Evolutionary conservation across 92 coral and sea anemone genomes (phyloP), one percentile per base, ranked within the genome.

Genomic region (Palythoa grandis): DNA sequence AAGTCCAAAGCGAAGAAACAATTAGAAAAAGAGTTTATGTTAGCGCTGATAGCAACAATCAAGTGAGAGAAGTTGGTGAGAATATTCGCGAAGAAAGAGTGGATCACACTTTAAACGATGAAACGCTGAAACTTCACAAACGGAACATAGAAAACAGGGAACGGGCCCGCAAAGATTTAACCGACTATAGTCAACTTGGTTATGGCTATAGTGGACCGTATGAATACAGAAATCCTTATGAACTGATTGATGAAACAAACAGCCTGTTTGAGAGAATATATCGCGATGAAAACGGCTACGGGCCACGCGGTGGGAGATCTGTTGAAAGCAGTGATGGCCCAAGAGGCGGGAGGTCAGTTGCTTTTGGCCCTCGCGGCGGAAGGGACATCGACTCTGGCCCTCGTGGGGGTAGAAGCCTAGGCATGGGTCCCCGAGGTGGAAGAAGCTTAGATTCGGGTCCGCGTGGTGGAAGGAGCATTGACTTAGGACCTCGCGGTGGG

Each of bases 281-380:
- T 10, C 57, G 75, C 19, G 85, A 78, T 15, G 71, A 78, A 65
- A 78, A 61, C 52, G 17, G 24, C 13, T 78, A 58, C 23, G 90
- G 85, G 15, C 61, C 84, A 12, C 91, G 90, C 48, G 72, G 85
- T 29, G 74, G 75, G 17, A 72, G 90, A 61, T 88, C 88, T 20
- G 57, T 76, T 13, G 87, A 86, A 70, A 77, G 70, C 43, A 78
- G 54, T 57, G 69, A 86, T 60, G 94, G 92, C 12, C 94, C 89
- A 1, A 91, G 93, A 70, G 88, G 93, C 29, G 93, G 88, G 50
- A 52, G 93, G 29, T 83, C 91, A 23, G 52, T 83, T 20, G 69
- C 29, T 5, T 67, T 40, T 65, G 90, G 88, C 53, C 91, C 88
- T 10, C 77, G 90, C 39, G 88, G 92, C 0, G 89, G 93, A 3